Conservation (phyloP, 2,797 vertebrate species). For the Natrix natrix region DNA sequence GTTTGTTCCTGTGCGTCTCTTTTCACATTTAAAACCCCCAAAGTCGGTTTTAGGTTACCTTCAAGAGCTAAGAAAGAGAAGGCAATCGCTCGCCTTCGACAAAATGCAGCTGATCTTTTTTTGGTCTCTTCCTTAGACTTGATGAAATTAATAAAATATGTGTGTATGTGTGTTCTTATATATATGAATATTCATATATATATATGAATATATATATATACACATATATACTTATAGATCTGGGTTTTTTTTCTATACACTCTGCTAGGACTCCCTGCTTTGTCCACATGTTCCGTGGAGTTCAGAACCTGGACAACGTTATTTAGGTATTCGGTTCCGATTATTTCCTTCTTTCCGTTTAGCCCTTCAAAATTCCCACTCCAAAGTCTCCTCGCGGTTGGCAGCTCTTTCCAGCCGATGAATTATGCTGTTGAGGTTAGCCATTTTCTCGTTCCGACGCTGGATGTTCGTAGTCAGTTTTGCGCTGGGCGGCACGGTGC, state of each 20-base stretch:
- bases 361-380: conserved; percentile 93
- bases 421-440: conserved; percentile 99
- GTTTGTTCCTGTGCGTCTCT: conserved; percentile 4
- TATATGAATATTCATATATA: conserved; percentile 8
- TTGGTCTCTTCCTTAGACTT: conserved; percentile 17
- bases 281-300: conserved; percentile 19
- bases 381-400: conserved; percentile 92
- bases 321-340: background rate
- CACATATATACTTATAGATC: conserved; percentile 33
- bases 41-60: background rate
- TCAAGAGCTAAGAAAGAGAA: background rate
- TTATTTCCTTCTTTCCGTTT: background rate
- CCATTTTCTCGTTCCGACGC: conserved; percentile 97
- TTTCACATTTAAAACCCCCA: conserved; percentile 65
- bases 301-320: background rate
- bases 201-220: too few species aligned
- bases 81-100: background rate
- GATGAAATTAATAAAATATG: conserved; percentile 66
- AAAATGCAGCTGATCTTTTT: background rate
- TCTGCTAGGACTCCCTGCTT: conserved; percentile 33
- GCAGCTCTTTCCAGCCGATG: conserved; percentile 94
- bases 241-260: conserved; percentile 35
- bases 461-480: conserved; percentile 89
- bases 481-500: conserved; percentile 59
- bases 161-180: conserved; percentile 57